Percentiles rank a stretch among this genome's conserved stretches.
Evolutionary conservation across 2,797 vertebrate species (phyloP).

Genomic region (Pipistrellus kuhlii): DNA sequence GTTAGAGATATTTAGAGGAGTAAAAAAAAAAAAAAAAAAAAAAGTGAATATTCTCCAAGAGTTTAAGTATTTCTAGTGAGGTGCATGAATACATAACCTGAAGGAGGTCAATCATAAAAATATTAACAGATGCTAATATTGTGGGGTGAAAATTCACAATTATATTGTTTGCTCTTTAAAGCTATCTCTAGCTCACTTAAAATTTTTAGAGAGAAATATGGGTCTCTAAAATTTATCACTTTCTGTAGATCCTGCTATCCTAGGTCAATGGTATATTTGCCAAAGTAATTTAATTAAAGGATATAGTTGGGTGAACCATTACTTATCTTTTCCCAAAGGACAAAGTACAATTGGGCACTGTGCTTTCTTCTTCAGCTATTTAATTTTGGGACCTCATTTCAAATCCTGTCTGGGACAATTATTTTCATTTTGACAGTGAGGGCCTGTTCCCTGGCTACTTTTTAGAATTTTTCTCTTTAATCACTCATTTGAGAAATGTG

Average conservation of each 20-base stretch:
- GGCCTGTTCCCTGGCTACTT: neutral
- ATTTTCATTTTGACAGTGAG: neutral
- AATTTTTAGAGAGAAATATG: neutral
- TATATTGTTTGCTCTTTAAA: neutral
- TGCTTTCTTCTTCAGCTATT: neutral
- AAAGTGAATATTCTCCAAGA: neutral
- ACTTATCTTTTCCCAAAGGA: neutral
- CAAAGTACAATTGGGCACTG: neutral
- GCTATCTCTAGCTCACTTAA: neutral
- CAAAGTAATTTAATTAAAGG: neutral
- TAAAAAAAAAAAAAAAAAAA: neutral
- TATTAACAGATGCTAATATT: neutral
- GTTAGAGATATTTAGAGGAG: neutral
- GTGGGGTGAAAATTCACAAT: neutral
- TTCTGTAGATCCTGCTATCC: neutral
- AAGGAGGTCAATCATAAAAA: neutral
- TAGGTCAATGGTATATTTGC: neutral
- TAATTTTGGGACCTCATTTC: neutral
- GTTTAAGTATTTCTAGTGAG: neutral
- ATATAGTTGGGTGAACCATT: neutral
- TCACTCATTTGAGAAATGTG: neutral
- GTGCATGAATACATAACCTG: neutral
- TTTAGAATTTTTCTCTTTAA: neutral
- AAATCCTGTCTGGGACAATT: neutral
- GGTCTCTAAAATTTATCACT: neutral